Evolutionary conservation across 2,888 invertebrate genomes (phyloP).

Genomic region (Caenorhabditis macrosperma): DNA sequence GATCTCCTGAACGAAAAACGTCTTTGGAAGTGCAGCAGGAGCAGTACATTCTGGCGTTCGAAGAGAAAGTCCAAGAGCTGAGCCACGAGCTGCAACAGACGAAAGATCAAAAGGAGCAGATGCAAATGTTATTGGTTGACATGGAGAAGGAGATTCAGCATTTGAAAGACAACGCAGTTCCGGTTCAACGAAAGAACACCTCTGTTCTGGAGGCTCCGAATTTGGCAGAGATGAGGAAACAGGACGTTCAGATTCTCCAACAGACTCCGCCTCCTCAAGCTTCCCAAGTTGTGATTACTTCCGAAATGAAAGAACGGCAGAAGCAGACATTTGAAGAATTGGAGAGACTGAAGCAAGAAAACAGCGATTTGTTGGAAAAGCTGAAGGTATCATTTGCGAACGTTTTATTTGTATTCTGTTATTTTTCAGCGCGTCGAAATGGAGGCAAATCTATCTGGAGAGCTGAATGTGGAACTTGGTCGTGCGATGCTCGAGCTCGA

Average conservation of each 20-base stretch:
- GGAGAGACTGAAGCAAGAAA: slow-evolving; percentile 7
- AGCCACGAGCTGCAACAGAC: slow-evolving; percentile 38
- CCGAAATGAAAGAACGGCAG: not conserved
- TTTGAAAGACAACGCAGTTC: slow-evolving; percentile 14
- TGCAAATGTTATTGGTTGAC: not conserved
- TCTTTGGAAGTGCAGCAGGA: slow-evolving; percentile 64
- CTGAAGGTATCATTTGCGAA: too few relatives aligned
- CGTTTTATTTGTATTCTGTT: too few relatives aligned
- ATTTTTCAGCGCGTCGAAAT: slow-evolving; percentile 59
- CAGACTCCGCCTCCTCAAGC: not conserved
- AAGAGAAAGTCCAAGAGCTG: slow-evolving; percentile 51
- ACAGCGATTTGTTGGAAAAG: not conserved
- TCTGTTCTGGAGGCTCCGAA: slow-evolving; percentile 21
- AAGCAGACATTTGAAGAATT: slow-evolving; percentile 4
- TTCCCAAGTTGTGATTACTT: not conserved
- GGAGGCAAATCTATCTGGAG: slow-evolving; percentile 63
- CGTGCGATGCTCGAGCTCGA: slow-evolving; percentile 65
- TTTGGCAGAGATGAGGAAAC: slow-evolving; percentile 11
- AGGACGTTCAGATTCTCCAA: slow-evolving; percentile 23
- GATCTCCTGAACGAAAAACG: slow-evolving; percentile 62
- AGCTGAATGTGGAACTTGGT: slow-evolving; percentile 68
- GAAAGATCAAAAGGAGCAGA: slow-evolving; percentile 4
- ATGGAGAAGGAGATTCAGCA: slow-evolving; percentile 44
- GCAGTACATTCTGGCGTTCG: slow-evolving; percentile 63
- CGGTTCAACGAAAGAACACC: slow-evolving; percentile 29